These are phyloP conservation scores for Octodon degus DNA, from an alignment of 2,113 vertebrate genomes.

Conservation along the genomic window DNA sequence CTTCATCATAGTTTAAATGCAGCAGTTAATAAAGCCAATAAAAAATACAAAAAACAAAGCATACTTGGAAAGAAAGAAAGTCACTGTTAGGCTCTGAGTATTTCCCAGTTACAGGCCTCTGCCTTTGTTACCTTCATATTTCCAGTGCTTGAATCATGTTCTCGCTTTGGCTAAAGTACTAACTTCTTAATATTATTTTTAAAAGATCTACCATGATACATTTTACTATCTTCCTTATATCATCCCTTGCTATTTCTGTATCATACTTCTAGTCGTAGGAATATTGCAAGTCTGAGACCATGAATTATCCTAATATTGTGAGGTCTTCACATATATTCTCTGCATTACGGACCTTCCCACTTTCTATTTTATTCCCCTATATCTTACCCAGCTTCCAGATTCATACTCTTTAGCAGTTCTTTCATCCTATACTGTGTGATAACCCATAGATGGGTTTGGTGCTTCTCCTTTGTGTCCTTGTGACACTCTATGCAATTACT, in stretches of 20 bases:
- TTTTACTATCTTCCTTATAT: background rate
- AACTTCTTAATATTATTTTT: background rate
- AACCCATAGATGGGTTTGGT: background rate
- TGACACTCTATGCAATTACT: background rate
- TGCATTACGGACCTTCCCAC: background rate
- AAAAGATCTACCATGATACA: background rate
- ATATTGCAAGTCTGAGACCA: background rate
- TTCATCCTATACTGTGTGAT: background rate
- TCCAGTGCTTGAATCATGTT: background rate
- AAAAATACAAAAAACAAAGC: background rate
- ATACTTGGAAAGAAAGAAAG: background rate
- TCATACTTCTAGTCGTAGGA: background rate
- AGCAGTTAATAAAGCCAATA: background rate
- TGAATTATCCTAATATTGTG: background rate
- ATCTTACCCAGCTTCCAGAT: background rate
- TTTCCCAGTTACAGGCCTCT: background rate
- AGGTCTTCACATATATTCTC: background rate
- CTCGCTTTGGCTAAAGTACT: background rate
- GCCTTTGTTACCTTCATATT: background rate
- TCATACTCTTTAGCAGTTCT: background rate
- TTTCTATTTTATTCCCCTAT: background rate
- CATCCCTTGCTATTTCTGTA: background rate
- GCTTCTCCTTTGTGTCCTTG: background rate
- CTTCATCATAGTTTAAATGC: background rate
- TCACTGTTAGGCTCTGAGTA: background rate